phyloP scores from a whole-genome alignment of 2,797 vertebrate species.

The Xiphorhynchus erythropygius region DNA sequence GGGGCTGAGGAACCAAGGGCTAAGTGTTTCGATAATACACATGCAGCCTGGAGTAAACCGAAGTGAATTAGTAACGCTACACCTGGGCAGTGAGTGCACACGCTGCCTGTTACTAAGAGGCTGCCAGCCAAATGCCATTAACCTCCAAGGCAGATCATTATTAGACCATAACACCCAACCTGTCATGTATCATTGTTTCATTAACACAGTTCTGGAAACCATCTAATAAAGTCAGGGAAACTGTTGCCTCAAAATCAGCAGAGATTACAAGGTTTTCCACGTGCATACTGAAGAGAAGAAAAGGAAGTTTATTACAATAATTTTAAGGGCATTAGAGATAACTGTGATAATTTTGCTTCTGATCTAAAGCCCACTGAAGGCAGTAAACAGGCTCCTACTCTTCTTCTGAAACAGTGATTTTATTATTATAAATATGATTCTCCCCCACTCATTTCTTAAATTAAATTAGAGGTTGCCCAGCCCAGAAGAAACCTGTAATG shows the following conservation, averaged over 20 bases:
- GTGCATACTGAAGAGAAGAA: slow-evolving; percentile 33
- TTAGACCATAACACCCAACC: slow-evolving; percentile 57
- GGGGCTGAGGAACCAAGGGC: background rate
- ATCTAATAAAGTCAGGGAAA: slow-evolving; percentile 55
- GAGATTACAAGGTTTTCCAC: slow-evolving; percentile 55
- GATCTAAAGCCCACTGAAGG: slow-evolving; percentile 52
- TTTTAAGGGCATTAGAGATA: slow-evolving; percentile 57
- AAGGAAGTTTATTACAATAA: slow-evolving; percentile 57
- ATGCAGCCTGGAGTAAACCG: background rate
- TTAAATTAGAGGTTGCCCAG: slow-evolving; percentile 64
- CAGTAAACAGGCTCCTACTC: slow-evolving; percentile 37
- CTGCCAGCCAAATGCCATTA: slow-evolving; percentile 49
- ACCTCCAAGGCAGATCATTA: slow-evolving; percentile 52
- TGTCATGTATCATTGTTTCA: slow-evolving; percentile 64
- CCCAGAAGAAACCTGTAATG: slow-evolving; percentile 52
- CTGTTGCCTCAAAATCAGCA: slow-evolving; percentile 60
- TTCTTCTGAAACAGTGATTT: slow-evolving; percentile 53
- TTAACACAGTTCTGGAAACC: slow-evolving; percentile 64
- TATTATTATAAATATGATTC: slow-evolving; percentile 57
- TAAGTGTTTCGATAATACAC: background rate
- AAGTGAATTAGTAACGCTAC: background rate
- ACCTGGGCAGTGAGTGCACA: slow-evolving; percentile 35
- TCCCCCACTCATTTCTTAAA: slow-evolving; percentile 45
- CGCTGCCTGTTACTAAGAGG: background rate
- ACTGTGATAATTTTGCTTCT: slow-evolving; percentile 57